Base-by-base conservation (phyloP, 2,888 invertebrate genomes). In the Lasiommata megera region DNA sequence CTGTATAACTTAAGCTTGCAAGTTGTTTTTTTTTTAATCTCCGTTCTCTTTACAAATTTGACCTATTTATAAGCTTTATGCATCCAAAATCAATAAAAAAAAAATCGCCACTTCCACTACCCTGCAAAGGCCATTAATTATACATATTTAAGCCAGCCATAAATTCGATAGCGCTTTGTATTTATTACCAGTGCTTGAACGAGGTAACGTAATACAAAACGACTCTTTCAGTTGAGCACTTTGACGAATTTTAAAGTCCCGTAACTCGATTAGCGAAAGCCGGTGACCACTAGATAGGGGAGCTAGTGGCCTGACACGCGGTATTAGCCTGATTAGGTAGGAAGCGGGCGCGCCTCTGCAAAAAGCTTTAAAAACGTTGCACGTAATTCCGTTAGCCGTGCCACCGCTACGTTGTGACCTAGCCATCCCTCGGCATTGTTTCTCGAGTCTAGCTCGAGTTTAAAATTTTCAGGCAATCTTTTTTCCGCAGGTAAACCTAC, bases 281-380 rank as follows among this genome's bases (percentile, higher is more conserved):
- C 60, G 56, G 58, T 60, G 58, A 59, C 62, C 60, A 61, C 58
- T 52, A 57, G 58, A 65, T 63, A 64, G 65, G 67, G 66, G 66
- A 68, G 69, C 68, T 63, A 65, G 63, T 61, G 64, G 76, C 83
- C 74, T 73, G 82, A 76, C 84, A 80, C 73, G 76, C 75, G 72
- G 76, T 79, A 82, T 83, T 84, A 83, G 80, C 74, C 73, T 87
- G 80, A 87, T 86, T 84, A 84, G 80, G 75, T 74, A 72, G 73
- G 76, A 82, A 77, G 72, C 73, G 74, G 72, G 72, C 71, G 75
- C 73, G 68, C 70, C 79, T 71, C 75, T 71, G 79, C 78, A 84
- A 86, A 87, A 86, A 84, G 86, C 87, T 85, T 84, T 88, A 86
- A 87, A 87, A 87, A 83, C 71, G 81, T 81, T 79, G 74, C 76